Evolutionary conservation across 2,113 vertebrate species (phyloP).

Genomic region (Alethe diademata): DNA sequence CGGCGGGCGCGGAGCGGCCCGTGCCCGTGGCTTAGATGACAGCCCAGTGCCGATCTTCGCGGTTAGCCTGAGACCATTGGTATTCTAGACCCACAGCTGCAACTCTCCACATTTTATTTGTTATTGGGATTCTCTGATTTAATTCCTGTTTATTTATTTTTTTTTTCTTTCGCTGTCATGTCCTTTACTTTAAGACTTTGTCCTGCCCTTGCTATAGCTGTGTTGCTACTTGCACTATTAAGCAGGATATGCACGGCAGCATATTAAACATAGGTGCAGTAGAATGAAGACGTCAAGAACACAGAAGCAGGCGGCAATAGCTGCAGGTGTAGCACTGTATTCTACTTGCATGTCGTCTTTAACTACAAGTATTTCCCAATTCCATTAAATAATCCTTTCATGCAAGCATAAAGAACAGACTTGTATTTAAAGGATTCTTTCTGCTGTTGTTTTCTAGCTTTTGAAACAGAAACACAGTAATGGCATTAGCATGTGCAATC

Average conservation of each 20-base stretch:
- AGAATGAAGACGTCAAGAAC: neutral
- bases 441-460: accelerated
- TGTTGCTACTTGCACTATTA: accelerated
- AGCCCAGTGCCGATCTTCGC: neutral
- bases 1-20: accelerated
- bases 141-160: no score
- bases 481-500: accelerated
- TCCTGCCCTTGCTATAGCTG: neutral
- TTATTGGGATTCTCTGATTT: neutral
- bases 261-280: neutral
- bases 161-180: neutral
- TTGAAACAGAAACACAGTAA: neutral
- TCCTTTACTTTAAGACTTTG: neutral
- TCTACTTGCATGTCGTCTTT: neutral
- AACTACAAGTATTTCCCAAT: neutral
- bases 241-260: accelerated
- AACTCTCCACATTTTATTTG: accelerated
- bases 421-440: neutral
- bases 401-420: neutral
- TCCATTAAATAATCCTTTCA: neutral
- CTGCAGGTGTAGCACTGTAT: neutral
- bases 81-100: neutral
- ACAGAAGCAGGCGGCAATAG: neutral
- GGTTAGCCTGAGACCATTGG: accelerated
- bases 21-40: accelerated